A percentile compares a stretch with the other conserved stretches of the same genome.
Evolutionary conservation across 2,888 invertebrate species (phyloP).

Genomic region (Acrobeloides nanus): DNA sequence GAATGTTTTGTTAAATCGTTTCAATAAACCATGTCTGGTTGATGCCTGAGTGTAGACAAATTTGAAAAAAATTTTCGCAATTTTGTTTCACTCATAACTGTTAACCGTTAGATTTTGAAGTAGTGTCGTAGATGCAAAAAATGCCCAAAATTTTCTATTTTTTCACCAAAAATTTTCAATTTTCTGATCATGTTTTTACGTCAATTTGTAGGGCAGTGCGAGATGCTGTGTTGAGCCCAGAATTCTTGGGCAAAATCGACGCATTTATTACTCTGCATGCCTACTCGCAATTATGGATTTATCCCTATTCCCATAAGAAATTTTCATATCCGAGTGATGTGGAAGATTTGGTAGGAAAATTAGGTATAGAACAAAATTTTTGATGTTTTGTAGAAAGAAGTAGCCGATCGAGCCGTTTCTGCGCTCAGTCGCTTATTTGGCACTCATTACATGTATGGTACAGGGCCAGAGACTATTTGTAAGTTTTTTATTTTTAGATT

Average conservation of each 20-base stretch:
- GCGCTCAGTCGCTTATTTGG: constrained; percentile 47
- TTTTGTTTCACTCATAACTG: no score
- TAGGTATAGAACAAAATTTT: neutral
- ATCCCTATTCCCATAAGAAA: constrained; percentile 48
- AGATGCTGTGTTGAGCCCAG: constrained; percentile 35
- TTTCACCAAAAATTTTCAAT: no score
- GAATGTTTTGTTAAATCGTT: no score
- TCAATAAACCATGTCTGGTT: no score
- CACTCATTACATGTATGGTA: constrained; percentile 46
- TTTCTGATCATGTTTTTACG: neutral
- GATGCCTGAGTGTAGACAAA: no score
- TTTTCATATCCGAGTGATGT: constrained; percentile 46
- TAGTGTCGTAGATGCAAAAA: no score
- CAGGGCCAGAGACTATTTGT: constrained; percentile 53
- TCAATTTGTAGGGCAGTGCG: constrained; percentile 33
- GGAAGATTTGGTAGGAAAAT: constrained; percentile 39
- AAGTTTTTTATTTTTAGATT: constrained; percentile 11
- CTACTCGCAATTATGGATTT: constrained; percentile 50
- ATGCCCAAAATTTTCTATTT: no score
- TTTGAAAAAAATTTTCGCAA: no score
- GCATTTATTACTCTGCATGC: constrained; percentile 51
- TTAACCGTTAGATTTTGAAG: no score
- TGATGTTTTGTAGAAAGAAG: constrained; percentile 35
- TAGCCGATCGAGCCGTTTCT: constrained; percentile 41
- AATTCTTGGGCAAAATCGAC: constrained; percentile 33